phyloP scores from a whole-genome alignment of 2,888 invertebrate species.

The Sialis fuliginosa region DNA sequence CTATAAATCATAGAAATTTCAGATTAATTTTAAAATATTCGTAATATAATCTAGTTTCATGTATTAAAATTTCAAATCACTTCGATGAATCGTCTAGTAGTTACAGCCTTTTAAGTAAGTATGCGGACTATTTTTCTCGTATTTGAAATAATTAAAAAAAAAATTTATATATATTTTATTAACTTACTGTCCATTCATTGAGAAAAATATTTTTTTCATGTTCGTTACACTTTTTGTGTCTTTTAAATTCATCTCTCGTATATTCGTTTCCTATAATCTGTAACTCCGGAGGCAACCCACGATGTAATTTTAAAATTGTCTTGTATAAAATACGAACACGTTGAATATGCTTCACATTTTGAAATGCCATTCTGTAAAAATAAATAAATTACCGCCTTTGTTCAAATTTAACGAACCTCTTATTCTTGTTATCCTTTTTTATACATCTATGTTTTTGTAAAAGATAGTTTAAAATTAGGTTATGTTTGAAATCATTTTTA shows the following conservation, averaged over 20 bases:
- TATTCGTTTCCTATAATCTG: constrained; percentile 38
- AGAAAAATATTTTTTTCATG: constrained; percentile 61
- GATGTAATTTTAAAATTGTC: constrained; percentile 37
- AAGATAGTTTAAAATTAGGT: constrained; percentile 1
- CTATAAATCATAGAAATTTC: no score
- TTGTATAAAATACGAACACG: constrained; percentile 38
- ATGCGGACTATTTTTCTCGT: no score
- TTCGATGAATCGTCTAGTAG: no score
- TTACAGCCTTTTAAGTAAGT: no score
- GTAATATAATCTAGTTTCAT: no score
- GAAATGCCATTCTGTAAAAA: neutral
- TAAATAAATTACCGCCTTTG: neutral
- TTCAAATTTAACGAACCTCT: neutral
- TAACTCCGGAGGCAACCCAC: constrained; percentile 36
- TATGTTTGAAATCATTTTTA: neutral
- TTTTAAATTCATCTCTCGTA: constrained; percentile 54
- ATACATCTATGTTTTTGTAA: neutral
- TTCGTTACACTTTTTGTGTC: constrained; percentile 57
- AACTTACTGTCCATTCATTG: constrained; percentile 72
- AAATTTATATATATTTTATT: constrained; percentile 20
- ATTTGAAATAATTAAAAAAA: no score
- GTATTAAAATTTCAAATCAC: no score
- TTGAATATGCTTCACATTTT: constrained; percentile 21
- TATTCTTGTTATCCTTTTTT: no score
- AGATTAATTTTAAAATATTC: no score